phyloP scores from a whole-genome alignment of 2,797 vertebrate species.

The Myripristis jacobus region DNA sequence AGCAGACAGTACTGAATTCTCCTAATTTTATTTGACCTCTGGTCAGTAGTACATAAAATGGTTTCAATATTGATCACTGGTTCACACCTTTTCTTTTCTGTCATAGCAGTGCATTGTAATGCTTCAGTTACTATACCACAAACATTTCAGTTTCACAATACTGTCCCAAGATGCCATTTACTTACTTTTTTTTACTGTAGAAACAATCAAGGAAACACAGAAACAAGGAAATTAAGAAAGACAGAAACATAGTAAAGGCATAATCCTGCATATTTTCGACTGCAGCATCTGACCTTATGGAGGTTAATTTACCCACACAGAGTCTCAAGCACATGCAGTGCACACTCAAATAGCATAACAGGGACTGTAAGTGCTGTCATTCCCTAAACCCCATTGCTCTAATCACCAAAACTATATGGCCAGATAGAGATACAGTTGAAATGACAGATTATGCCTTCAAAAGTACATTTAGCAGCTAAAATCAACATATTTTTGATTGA shows the following conservation, averaged over 20 bases:
- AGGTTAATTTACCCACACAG: not conserved
- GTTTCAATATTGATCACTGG: conserved; percentile 16
- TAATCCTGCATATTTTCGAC: not conserved
- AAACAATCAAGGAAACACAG: not conserved
- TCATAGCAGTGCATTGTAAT: not conserved
- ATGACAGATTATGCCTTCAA: not conserved
- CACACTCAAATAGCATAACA: not conserved
- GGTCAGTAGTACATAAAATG: conserved; percentile 32
- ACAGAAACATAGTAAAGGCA: not conserved
- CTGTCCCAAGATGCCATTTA: conserved; percentile 11
- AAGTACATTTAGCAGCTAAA: not conserved
- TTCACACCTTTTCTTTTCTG: conserved; percentile 22
- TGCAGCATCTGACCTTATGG: not conserved
- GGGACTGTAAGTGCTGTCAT: not conserved
- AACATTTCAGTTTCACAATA: not conserved
- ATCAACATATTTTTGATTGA: not conserved
- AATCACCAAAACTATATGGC: not conserved
- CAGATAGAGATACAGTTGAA: not conserved
- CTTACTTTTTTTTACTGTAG: not conserved
- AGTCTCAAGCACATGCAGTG: not conserved
- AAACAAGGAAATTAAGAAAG: conserved; percentile 1
- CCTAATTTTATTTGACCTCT: conserved; percentile 56
- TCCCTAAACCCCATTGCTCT: not conserved
- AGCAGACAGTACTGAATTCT: conserved; percentile 47
- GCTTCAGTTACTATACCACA: conserved; percentile 3